Base-by-base conservation (phyloP, 2,113 vertebrate species). In the Thalassarche chlororhynchos region DNA sequence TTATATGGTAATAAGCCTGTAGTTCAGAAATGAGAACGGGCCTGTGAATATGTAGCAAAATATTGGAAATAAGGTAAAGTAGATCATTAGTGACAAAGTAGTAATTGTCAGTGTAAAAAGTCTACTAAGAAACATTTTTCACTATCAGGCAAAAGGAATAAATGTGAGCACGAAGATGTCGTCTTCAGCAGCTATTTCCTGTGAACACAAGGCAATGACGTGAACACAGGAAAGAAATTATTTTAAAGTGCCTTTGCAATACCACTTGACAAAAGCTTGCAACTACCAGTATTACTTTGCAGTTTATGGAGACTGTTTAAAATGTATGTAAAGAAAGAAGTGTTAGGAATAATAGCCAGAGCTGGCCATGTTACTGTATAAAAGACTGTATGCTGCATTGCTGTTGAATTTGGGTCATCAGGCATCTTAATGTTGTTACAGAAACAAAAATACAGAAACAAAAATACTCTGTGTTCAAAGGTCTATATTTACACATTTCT, bases 21-120 rank as follows among this genome's bases (percentile, higher is more conserved):
- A 84, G 60, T 84, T 94, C 79, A 83, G 54, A 94, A 92, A 65
- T 49, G 9, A 89, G 36, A 93, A 85, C 38, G 32, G 16, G 16
- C 46, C 86, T 84, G 64, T 94, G 81, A 95, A 89, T 95, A 80
- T 70, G 42, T 29, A 93, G 66, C 54, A 94, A 97, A 93, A 70
- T 69, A 90, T 87, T 72, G 87, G 57, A 96, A 97, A 58, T 95
- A 46, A 16, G 15, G 12, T 76, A 54, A 81, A 75, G 23, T 76
- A 72, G 65, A 90, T 38, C 12, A 38, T 36, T 72, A 88, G 44
- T 87, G 64, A 75, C 64, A 76, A 66, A 97, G 29, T 89, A 85
- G 86, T 87, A 58, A 52, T 82, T 98, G 84, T 95, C 36, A 89
- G 80, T 95, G 83, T 38, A 86, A 87, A 91, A 77, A 31, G 6